phyloP scores from a whole-genome alignment of 2,113 vertebrate species.

The Perca schrenkii region DNA sequence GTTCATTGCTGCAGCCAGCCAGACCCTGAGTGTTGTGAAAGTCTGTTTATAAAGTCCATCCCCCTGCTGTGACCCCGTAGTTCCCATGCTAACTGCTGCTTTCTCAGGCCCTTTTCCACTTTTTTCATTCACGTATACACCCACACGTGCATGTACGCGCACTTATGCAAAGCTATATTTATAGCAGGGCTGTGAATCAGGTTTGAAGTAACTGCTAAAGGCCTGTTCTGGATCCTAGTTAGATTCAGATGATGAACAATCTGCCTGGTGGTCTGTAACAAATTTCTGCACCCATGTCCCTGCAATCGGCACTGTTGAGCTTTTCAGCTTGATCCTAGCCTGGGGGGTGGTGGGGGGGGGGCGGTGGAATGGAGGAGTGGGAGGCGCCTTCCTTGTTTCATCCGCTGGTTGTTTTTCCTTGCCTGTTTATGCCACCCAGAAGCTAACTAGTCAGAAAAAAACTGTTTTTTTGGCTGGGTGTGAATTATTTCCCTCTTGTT shows the following conservation, averaged over 20 bases:
- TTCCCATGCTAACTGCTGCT: constrained; percentile 82
- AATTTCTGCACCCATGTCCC: constrained; percentile 12
- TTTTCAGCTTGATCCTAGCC: constrained; percentile 48
- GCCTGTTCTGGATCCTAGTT: constrained; percentile 37
- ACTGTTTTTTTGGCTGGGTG: constrained; percentile 38
- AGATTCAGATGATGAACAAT: constrained; percentile 43
- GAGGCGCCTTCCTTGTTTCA: constrained; percentile 53
- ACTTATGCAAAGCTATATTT: constrained; percentile 60
- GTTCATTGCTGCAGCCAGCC: constrained; percentile 31
- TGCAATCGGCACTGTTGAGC: constrained; percentile 15
- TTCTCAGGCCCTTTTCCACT: constrained; percentile 59
- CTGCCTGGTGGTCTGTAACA: constrained; percentile 3
- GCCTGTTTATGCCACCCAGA: constrained; percentile 69
- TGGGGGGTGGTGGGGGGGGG: background rate
- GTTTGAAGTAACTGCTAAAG: constrained; percentile 31
- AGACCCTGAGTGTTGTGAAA: constrained; percentile 65
- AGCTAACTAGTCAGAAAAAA: constrained; percentile 49
- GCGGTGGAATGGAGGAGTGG: constrained; percentile 18
- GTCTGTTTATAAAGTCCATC: constrained; percentile 81
- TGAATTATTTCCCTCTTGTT: constrained; percentile 54
- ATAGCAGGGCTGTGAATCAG: constrained; percentile 14
- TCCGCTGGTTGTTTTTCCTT: constrained; percentile 50
- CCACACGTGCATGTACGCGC: constrained; percentile 18
- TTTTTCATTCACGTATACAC: constrained; percentile 37
- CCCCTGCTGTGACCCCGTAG: constrained; percentile 59